Conservation (phyloP, 1,140 invertebrate genomes). For the Drosophila neocordata region DNA sequence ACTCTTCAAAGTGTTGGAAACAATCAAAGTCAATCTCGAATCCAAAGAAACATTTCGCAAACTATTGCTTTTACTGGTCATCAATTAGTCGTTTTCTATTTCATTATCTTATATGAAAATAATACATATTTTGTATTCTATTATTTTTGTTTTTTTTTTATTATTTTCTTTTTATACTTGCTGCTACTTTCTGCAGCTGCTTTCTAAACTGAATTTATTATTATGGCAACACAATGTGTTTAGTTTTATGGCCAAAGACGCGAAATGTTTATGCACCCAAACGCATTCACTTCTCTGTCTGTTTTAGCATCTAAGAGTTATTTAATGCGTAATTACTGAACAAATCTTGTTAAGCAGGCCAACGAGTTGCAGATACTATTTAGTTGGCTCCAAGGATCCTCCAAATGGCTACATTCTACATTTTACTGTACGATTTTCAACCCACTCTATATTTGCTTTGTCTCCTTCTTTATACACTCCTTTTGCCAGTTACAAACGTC, state of each 20-base stretch:
- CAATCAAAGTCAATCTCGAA: no score
- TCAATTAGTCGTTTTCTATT: slow-evolving; percentile 45
- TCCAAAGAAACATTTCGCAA: no score
- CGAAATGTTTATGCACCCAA: slow-evolving; percentile 57
- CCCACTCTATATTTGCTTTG: neutral
- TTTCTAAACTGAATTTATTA: slow-evolving; percentile 64
- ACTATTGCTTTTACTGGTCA: slow-evolving; percentile 42
- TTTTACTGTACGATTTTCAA: neutral
- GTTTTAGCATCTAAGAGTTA: slow-evolving; percentile 43
- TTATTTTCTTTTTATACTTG: slow-evolving; percentile 23
- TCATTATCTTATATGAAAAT: slow-evolving; percentile 29
- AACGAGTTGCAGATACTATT: slow-evolving; percentile 31
- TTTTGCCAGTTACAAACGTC: neutral
- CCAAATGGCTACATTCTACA: slow-evolving; percentile 36
- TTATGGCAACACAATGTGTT: slow-evolving; percentile 72
- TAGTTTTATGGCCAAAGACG: slow-evolving; percentile 73
- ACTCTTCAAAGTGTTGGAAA: no score
- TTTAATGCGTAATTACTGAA: slow-evolving; percentile 76
- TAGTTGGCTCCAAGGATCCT: slow-evolving; percentile 29
- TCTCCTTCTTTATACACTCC: neutral
- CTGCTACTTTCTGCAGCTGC: slow-evolving; percentile 43
- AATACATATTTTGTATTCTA: slow-evolving; percentile 1
- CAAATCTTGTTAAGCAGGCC: slow-evolving; percentile 60
- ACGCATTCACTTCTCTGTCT: slow-evolving; percentile 9
- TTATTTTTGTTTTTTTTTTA: slow-evolving; percentile 33